Evolutionary conservation across 2,797 vertebrate genomes (phyloP), one percentile per base, ranked within the genome.

Genomic region (Falco cherrug): DNA sequence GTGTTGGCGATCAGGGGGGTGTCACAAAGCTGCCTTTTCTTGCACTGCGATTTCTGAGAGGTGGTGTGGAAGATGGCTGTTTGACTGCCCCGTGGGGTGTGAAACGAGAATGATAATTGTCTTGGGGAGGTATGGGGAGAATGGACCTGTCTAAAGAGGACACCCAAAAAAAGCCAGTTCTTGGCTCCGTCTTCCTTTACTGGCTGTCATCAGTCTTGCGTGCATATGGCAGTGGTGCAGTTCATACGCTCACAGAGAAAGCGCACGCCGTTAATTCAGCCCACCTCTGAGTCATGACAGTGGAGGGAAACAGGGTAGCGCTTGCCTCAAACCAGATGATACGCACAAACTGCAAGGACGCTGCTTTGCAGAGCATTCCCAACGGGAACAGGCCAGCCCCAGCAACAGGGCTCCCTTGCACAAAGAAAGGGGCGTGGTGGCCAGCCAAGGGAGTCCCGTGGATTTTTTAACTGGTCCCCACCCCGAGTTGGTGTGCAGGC

Each of bases 401-500:
- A 53, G 67, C 41, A 69, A 13, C 63, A 73, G 25, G 37, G n/a
- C 50, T 85, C 22, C 13, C 8, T 73, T 37, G 37, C 24, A 13
- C 45, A 31, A 25, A 35, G 67, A 35, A 79, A 28, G 1, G 1
- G 31, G 24, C 29, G 1, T 2, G 28, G 25, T 6, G 16, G 33
- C 64, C 39, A 82, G 28, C 47, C 57, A 37, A 69, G 21, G 68
- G 48, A 47, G 17, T 54, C n/a, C 26, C 5, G 9, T 3, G 4
- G 20, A 20, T 65, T 86, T 92, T 50, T 6, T 39, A 22, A 63
- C 81, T 3, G 1, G 10, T 64, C 31, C 11, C 41, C 5, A 14
- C 29, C 26, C 24, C 1, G 2, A 2, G 4, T 29, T 56, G 65
- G 17, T 41, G 84, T 45, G 9, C 1, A 0, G 78, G 39, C 50